Conservation (phyloP, 2,113 vertebrate species). For the Menura novaehollandiae region DNA sequence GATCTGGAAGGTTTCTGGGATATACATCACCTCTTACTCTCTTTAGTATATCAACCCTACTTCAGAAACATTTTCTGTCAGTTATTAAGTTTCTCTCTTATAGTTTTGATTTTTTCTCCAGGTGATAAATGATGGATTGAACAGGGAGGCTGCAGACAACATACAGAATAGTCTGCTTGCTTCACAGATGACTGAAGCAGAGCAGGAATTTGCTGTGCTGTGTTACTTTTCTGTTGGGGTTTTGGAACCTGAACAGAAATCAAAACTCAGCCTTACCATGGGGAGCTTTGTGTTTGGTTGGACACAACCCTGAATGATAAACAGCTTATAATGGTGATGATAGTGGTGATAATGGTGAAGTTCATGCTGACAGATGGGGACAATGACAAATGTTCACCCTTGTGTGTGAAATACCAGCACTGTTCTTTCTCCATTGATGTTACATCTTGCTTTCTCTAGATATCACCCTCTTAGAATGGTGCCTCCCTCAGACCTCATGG, state of each 20-base stretch:
- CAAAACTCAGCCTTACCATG: not conserved
- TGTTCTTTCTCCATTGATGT: not conserved
- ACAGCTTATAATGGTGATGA: not conserved
- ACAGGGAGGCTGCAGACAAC: not conserved
- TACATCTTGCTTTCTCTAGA: not conserved
- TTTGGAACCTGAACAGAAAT: not conserved
- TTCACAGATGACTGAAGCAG: not conserved
- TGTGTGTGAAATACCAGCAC: accelerated
- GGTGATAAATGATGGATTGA: not conserved
- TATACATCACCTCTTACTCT: not conserved
- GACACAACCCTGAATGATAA: not conserved
- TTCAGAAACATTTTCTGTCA: not conserved
- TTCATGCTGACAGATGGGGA: not conserved
- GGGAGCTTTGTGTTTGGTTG: not conserved
- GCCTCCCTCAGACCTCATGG: not conserved
- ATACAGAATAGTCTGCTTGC: not conserved
- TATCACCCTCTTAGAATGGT: not conserved
- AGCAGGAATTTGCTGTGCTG: not conserved
- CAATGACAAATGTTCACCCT: not conserved
- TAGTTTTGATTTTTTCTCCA: not conserved
- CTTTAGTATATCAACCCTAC: not conserved
- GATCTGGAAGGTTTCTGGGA: not conserved
- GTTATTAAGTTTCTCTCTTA: not conserved
- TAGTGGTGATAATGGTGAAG: not conserved
- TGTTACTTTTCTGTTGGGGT: not conserved